phyloP scores from a whole-genome alignment of 2,888 invertebrate genomes.

The Phoronis australis region DNA sequence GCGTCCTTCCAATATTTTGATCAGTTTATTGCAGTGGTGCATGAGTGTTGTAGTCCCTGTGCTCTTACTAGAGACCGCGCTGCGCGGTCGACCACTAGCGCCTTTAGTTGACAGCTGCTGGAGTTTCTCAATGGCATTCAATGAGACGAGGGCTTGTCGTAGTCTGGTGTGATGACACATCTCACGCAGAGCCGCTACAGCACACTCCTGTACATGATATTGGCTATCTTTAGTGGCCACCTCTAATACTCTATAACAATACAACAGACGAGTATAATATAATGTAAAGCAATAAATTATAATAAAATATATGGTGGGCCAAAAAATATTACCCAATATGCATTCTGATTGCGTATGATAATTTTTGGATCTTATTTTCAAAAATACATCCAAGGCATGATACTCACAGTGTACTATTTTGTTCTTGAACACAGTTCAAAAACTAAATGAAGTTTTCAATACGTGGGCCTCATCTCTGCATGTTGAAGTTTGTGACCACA shows the following conservation, averaged over 20 bases:
- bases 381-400: too few species aligned
- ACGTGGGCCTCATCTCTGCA: too few species aligned
- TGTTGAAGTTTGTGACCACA: too few species aligned
- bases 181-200: conserved; percentile 40
- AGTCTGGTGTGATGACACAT: conserved; percentile 35
- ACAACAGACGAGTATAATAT: too few species aligned
- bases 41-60: conserved; percentile 28
- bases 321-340: too few species aligned
- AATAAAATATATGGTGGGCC: too few species aligned
- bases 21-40: conserved; percentile 37
- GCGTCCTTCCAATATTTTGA: conserved; percentile 29
- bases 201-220: conserved; percentile 41
- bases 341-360: too few species aligned
- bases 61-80: conserved; percentile 27
- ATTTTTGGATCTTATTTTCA: too few species aligned
- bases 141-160: conserved; percentile 33
- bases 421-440: too few species aligned
- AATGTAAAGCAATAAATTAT: too few species aligned
- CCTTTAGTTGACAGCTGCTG: conserved; percentile 21
- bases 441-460: too few species aligned
- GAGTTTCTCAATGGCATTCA: conserved; percentile 39
- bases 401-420: too few species aligned
- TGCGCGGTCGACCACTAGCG: conserved; percentile 17
- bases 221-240: conserved; percentile 45
- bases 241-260: conserved; percentile 40